Evolutionary conservation across 2,888 invertebrate genomes (phyloP).

Genomic region (Callyntrura guangdongensis): DNA sequence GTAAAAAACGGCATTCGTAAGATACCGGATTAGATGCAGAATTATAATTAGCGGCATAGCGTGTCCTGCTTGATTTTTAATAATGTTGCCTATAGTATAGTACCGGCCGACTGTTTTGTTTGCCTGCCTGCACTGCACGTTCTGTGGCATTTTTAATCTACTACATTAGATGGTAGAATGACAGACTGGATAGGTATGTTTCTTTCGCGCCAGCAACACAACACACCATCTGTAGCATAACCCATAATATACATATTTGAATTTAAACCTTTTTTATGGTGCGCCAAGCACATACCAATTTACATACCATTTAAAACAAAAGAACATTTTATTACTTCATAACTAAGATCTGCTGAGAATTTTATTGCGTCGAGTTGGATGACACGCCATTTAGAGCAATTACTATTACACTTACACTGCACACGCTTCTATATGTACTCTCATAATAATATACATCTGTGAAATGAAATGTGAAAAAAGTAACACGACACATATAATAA

Average conservation of each 20-base stretch:
- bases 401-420: slow-evolving; percentile 20
- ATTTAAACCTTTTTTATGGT: slow-evolving; percentile 28
- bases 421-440: neutral
- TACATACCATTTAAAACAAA: slow-evolving; percentile 70
- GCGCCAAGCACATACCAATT: slow-evolving; percentile 26
- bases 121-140: too few relatives aligned
- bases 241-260: neutral
- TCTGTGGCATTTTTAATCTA: too few relatives aligned
- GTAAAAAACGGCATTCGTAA: neutral
- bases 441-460: slow-evolving; percentile 9
- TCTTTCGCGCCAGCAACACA: neutral
- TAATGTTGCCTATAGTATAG: too few relatives aligned
- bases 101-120: too few relatives aligned
- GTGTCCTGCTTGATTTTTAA: too few relatives aligned
- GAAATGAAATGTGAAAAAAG: slow-evolving; percentile 53
- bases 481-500: slow-evolving; percentile 29
- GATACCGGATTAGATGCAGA: too few relatives aligned
- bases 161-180: neutral
- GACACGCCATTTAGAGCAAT: slow-evolving; percentile 70
- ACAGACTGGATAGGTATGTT: neutral
- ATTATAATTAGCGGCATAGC: too few relatives aligned
- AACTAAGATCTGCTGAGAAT: slow-evolving; percentile 48
- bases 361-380: slow-evolving; percentile 62
- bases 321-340: slow-evolving; percentile 64
- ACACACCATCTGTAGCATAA: neutral